A percentile compares a stretch with the other conserved stretches of the same genome.
Evolutionary conservation across 2,888 invertebrate species (phyloP).

Genomic region (Drosophila fungiperda): DNA sequence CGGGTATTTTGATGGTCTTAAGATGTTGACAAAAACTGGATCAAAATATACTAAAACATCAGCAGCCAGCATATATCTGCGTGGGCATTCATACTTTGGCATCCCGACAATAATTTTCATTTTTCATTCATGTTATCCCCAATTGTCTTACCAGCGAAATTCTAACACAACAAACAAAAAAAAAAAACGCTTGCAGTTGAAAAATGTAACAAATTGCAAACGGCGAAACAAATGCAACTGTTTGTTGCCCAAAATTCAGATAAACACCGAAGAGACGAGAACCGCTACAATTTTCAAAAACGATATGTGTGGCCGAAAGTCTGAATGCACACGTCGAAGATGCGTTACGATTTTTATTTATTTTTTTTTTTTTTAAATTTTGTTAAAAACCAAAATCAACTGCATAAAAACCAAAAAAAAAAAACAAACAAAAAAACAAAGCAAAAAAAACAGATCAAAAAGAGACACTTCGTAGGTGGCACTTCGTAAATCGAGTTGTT

Average conservation of each 20-base stretch:
- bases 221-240: constrained; percentile 21
- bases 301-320: background rate
- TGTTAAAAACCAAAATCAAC: background rate
- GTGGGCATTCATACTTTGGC: constrained; percentile 6
- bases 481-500: constrained; percentile 1
- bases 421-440: background rate
- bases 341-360: background rate
- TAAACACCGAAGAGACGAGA: constrained; percentile 3
- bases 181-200: constrained; percentile 1
- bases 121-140: background rate
- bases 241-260: constrained; percentile 1
- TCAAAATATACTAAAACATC: background rate
- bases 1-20: background rate
- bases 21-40: constrained; percentile 1
- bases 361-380: background rate
- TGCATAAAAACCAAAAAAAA: background rate
- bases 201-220: constrained; percentile 5
- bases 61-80: background rate
- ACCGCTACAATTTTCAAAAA: background rate
- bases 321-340: background rate
- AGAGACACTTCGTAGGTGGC: background rate
- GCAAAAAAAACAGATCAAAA: background rate
- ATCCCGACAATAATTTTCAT: background rate
- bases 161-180: background rate
- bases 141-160: constrained; percentile 9